phyloP scores from a whole-genome alignment of 2,113 vertebrate species.

The Eupsittula cactorum region DNA sequence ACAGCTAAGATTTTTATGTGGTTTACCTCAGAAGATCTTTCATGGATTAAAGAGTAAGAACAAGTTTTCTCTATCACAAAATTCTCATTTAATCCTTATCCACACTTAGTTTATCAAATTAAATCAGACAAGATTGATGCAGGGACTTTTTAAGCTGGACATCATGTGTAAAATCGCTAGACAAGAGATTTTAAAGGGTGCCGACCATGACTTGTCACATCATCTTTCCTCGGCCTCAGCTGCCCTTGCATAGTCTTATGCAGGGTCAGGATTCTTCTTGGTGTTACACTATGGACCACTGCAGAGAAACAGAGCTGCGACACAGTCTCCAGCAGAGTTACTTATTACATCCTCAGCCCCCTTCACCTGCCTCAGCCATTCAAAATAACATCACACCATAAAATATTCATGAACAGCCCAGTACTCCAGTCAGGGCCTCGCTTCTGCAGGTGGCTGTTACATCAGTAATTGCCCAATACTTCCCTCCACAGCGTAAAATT shows the following conservation, averaged over 20 bases:
- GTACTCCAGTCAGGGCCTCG: conserved; percentile 80
- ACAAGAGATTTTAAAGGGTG: conserved; percentile 93
- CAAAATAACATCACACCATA: conserved; percentile 97
- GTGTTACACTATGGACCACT: conserved; percentile 92
- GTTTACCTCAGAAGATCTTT: conserved; percentile 71
- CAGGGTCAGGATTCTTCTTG: conserved; percentile 92
- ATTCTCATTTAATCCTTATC: conserved; percentile 99
- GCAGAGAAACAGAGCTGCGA: conserved; percentile 90
- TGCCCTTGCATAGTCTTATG: conserved; percentile 78
- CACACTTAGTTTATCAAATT: conserved; percentile 98
- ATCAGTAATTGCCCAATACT: conserved; percentile 98
- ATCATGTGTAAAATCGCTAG: conserved; percentile 99
- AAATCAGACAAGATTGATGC: conserved; percentile 94
- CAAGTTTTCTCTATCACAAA: conserved; percentile 85
- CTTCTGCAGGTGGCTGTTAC: conserved; percentile 99
- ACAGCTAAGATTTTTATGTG: conserved; percentile 62
- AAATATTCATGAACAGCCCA: conserved; percentile 96
- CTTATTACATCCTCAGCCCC: conserved; percentile 89
- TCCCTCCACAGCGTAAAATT: conserved; percentile 98
- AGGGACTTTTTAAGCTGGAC: conserved; percentile 86
- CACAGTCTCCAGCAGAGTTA: conserved; percentile 98
- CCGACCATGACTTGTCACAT: conserved; percentile 93
- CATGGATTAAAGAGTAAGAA: conserved; percentile 78
- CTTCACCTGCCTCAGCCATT: conserved; percentile 96
- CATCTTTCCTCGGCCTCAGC: conserved; percentile 86